Base-by-base conservation (phyloP, 2,888 invertebrate genomes). In the Pyrrhia umbra region DNA sequence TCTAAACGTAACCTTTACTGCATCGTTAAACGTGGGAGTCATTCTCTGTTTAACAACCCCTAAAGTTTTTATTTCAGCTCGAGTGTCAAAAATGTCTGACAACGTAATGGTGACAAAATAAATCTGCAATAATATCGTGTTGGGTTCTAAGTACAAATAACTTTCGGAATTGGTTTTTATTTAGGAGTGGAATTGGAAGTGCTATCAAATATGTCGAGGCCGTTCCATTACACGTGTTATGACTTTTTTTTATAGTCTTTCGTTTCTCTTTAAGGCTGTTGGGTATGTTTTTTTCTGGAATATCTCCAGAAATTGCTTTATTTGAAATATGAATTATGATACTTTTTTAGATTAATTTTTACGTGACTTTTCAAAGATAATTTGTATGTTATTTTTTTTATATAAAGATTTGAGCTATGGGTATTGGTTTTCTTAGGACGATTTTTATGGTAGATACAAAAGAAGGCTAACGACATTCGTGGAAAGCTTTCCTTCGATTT, bases 21-120 rank as follows among this genome's bases (percentile, higher is more conserved):
- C 61, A 67, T 68, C 79, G 81, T 75, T 79, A 81, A 76, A 68
- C 15, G 9, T 34, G 6, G 23, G 20, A 56, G 40, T 46, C 65
- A 50, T 49, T 71, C 42, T 54, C 37, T 56, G 39, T 51, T 77
- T 72, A 67, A 59, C 67, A 63, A 65, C 45, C 49, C 52, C 47
- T 47, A 50, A 67, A 73, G 46, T 46, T 77, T 73, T 67, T 73
- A 74, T 72, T 49, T 67, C 18, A 18, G 47, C 45, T 46, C 18
- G 20, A 72, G 73, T 54, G 49, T 64, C 57, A 72, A 58, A 75
- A 71, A 57, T 63, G 57, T 46, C 9, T 13, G 45, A 37, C 45
- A 37, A n/a, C 43, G 27, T 45, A 62, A 65, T 42, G 52, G 25
- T 21, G 30, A 21, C n/a, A 55, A 37, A 30, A 72, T 54, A 71